Evolutionary conservation across 2,797 vertebrate genomes (phyloP), one percentile per base, ranked within the genome.

Genomic region (Sylvia borin): DNA sequence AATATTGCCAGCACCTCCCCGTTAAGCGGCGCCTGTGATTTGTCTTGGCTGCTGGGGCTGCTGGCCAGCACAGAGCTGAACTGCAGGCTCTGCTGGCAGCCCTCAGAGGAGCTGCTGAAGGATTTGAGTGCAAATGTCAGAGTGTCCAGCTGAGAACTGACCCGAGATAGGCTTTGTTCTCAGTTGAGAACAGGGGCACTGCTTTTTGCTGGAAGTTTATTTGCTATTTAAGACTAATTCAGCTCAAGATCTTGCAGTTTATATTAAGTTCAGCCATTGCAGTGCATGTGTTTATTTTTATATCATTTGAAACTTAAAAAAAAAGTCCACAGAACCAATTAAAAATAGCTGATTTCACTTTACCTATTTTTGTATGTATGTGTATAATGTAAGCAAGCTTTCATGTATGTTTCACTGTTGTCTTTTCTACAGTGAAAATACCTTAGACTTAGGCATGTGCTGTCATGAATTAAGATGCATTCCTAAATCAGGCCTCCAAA

Each of bases 361-460:
- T 29, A 88, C n/a, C 61, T 93, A 67, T 38, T 86, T 89, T 85
- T 90, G 40, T 60, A 74, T 64, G 51, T 71, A 71, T n/a, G 26
- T 93, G 67, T 91, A 76, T 66, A 81, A 81, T 64, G 43, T 90
- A 73, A 95, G 88, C 64, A 93, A 89, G 68, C 65, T 81, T 91
- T 83, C 0, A 2, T 72, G 55, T 92, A 86, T 53, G 80, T 92
- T 85, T 93, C 94, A 94, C 95, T 96, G 94, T 96, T 93, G 94
- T 92, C 95, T 92, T 91, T 87, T 71, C 92, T 96, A 77, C 92
- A 96, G 93, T 96, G 95, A 95, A 88, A 92, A 91, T 88, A 86
- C 68, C 55, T 86, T 92, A 92, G 87, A 45, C 18, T 83, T 80
- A 94, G 75, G 66, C 72, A 76, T 85, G 68, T 91, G 60, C 82